Evolutionary conservation across 2,113 vertebrate genomes (phyloP), one percentile per base, ranked within the genome.

Genomic region (Emydura subglobosa): DNA sequence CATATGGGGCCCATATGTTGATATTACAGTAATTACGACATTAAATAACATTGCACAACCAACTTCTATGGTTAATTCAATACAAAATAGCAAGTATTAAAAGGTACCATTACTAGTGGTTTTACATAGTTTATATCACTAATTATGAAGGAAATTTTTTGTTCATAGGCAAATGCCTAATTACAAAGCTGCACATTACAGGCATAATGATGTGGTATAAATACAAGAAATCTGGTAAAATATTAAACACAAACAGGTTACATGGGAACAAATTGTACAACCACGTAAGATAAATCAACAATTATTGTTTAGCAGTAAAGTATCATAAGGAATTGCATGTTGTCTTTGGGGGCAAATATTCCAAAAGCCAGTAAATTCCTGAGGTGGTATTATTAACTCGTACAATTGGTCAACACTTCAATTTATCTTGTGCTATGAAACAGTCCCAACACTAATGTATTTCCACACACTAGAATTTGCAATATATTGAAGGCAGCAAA

Each of bases 131-230:
- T 96, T 97, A 93, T 96, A 95, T 98, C 98, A 98, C 98, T 97
- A 97, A 97, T 98, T 95, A 98, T 97, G 97, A 98, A 98, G 97
- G 94, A 90, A 94, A 98, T 97, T 97, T 98, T 98, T 98, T 98
- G 98, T 98, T 96, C 95, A 98, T 98, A 98, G 98, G 99, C 99
- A 98, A 98, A 98, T 98, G 98, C 98, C 98, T 99, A 98, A 98
- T 98, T 98, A 99, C 98, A 99, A 99, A 99, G 99, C 98, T 98
- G 98, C 99, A 99, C 98, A 97, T 98, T 98, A 99, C 98, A 98
- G 98, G 98, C 96, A 96, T 97, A 97, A 98, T 94, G 98, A 98
- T 98, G 98, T 98, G 98, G 98, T 99, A 99, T 99, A 99, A 99
- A 99, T 99, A 99, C 98, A 99, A 98, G 96, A 97, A 97, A 97